These are phyloP conservation scores for Collichthys lucidus DNA, from an alignment of 2,113 vertebrate species.

Conservation along the genomic window DNA sequence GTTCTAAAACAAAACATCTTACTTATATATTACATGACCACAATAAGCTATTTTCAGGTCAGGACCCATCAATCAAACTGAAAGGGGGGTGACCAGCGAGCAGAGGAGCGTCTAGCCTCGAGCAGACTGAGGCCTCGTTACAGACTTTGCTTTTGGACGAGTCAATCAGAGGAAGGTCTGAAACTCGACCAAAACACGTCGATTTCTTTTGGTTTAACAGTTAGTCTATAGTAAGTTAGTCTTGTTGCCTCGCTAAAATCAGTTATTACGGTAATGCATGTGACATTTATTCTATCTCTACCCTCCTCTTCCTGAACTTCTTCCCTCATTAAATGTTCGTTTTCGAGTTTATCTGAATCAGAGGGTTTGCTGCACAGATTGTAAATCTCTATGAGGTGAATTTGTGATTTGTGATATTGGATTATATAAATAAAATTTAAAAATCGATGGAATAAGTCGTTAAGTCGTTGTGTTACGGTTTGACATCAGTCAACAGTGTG, in stretches of 20 bases:
- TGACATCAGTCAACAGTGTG: neutral
- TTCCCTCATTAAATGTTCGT: neutral
- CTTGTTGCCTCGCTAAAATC: neutral
- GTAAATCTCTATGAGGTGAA: neutral
- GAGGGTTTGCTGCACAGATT: neutral
- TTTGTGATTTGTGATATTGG: neutral
- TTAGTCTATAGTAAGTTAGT: neutral
- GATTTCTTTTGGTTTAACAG: neutral
- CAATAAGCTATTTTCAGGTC: neutral
- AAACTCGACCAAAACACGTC: conserved; percentile 76
- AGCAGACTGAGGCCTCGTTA: conserved; percentile 90
- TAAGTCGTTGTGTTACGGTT: neutral
- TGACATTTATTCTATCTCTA: neutral
- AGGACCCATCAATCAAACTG: too few species aligned
- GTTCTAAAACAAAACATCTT: neutral
- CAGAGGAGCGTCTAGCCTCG: conserved; percentile 78
- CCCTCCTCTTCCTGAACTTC: neutral
- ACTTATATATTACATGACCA: neutral
- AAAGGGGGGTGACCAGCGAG: too few species aligned
- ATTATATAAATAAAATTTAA: neutral
- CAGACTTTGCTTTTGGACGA: conserved; percentile 89
- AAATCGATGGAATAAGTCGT: conserved; percentile 1
- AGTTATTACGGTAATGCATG: conserved; percentile 10
- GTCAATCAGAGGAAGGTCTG: conserved; percentile 92
- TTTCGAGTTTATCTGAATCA: too few species aligned